Evolutionary conservation across 1,140 invertebrate species (phyloP).

Genomic region (Sycophaga agraensis): DNA sequence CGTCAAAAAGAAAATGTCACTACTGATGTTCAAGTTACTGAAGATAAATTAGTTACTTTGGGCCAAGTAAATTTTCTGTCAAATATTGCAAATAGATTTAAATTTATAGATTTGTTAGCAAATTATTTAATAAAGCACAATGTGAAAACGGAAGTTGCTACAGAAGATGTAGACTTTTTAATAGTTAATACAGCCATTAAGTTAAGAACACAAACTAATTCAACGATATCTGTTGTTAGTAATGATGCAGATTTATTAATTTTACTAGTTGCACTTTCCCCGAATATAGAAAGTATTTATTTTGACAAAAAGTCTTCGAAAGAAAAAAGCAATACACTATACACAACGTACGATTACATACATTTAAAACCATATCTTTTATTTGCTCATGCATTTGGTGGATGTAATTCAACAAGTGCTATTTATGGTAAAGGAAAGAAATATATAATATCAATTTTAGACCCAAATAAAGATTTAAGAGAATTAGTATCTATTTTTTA

Average conservation of each 20-base stretch:
- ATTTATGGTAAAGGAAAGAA: constrained; percentile 26
- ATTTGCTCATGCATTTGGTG: constrained; percentile 30
- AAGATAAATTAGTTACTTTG: constrained; percentile 1
- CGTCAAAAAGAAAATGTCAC: background rate
- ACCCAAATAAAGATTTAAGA: constrained; percentile 1
- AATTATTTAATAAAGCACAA: background rate
- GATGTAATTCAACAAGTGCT: constrained; percentile 17
- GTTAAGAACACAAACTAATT: background rate
- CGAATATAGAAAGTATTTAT: background rate
- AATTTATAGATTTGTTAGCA: constrained; percentile 13
- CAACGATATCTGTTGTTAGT: constrained; percentile 16
- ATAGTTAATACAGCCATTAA: constrained; percentile 22
- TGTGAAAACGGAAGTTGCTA: background rate
- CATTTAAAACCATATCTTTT: constrained; percentile 25
- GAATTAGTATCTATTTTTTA: background rate
- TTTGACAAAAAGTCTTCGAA: constrained; percentile 10
- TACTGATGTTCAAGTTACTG: constrained; percentile 18
- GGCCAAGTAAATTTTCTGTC: constrained; percentile 20
- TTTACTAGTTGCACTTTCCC: constrained; percentile 5
- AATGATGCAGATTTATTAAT: constrained; percentile 30
- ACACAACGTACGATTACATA: background rate
- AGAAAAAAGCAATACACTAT: constrained; percentile 2
- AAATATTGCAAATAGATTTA: constrained; percentile 16
- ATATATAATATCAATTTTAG: constrained; percentile 8
- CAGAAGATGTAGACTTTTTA: constrained; percentile 16